Evolutionary conservation across 2,797 vertebrate species (phyloP), one percentile per base, ranked within the genome.

Genomic region (Hydrocynus forskahlii): DNA sequence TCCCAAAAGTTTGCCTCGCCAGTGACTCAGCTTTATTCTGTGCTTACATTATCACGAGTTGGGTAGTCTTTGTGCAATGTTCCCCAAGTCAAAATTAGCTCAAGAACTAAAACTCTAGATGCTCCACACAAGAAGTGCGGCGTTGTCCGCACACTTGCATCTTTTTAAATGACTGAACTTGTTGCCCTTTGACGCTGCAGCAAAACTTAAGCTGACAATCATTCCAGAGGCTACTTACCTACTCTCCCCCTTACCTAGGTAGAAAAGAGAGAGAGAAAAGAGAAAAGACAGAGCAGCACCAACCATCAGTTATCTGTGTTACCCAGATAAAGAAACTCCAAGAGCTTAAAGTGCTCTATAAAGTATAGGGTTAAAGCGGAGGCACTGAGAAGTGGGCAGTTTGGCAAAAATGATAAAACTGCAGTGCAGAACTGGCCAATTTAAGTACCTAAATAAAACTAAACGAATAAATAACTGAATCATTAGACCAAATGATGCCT

Each of bases 241-340:
- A 45, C 55, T 79, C 76, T 75, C 60, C 52, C 70, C 50, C 60
- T 78, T 70, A 87, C 83, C 86, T 86, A 78, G 25, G 21, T 50
- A 82, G 70, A 52, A 82, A 69, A 76, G 80, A 87, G 68, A 85
- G 72, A 83, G 79, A 66, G 70, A 80, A 87, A 67, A 86, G 75
- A 83, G 79, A 89, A 67, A 90, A 81, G 88, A 84, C 87, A 88
- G 80, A 78, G 57, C 70, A 82, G 84, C 84, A 88, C 43, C 67
- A 82, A 74, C 40, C 64, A 80, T 69, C 50, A 82, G 40, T 76
- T 57, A 69, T 38, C 59, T 50, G 12, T 4, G 19, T 80, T 73
- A 67, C 66, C 13, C 60, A 38, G 50, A 55, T 72, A 55, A 57
- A 10, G 12, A 4, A 66, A 48, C 75, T 81, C 59, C 23, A 7